Conservation (phyloP, 2,888 invertebrate species). For the Ctenicera cuprea region DNA sequence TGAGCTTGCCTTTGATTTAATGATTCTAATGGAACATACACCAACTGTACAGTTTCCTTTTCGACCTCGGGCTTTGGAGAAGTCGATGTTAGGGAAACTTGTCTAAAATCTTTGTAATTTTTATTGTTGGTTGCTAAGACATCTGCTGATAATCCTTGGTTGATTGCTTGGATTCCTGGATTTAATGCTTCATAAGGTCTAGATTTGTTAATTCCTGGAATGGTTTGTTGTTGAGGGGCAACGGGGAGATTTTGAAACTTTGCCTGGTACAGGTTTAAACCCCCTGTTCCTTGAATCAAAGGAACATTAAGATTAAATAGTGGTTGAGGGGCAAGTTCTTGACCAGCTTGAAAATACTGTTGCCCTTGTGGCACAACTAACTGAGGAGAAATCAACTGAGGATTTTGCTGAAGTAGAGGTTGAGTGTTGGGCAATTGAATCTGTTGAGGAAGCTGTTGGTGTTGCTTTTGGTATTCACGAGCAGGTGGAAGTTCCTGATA, state of each 20-base stretch:
- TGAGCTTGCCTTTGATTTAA: slow-evolving; percentile 73
- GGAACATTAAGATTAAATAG: slow-evolving; percentile 11
- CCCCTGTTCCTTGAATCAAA: background rate
- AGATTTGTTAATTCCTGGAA: slow-evolving; percentile 20
- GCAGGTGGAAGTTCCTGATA: slow-evolving; percentile 30
- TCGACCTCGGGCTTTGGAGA: slow-evolving; percentile 62
- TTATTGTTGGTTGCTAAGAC: slow-evolving; percentile 29
- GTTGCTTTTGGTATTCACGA: slow-evolving; percentile 20
- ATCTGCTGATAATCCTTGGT: slow-evolving; percentile 39
- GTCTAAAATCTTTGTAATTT: slow-evolving; percentile 28
- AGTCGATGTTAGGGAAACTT: slow-evolving; percentile 52
- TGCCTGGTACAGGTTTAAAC: slow-evolving; percentile 34
- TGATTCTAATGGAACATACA: slow-evolving; percentile 89
- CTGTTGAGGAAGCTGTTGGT: slow-evolving; percentile 2
- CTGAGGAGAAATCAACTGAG: slow-evolving; percentile 38
- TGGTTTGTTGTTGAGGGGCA: slow-evolving; percentile 40
- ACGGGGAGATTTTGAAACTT: slow-evolving; percentile 33
- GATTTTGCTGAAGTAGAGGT: slow-evolving; percentile 43
- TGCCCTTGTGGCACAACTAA: slow-evolving; percentile 38
- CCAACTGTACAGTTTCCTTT: slow-evolving; percentile 82
- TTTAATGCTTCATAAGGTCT: slow-evolving; percentile 26
- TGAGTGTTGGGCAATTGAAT: slow-evolving; percentile 26
- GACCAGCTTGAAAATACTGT: slow-evolving; percentile 46
- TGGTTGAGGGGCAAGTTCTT: slow-evolving; percentile 32
- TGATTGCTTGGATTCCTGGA: slow-evolving; percentile 43